Evolutionary conservation across 2,888 invertebrate species (phyloP), one percentile per base, ranked within the genome.

Genomic region (Drosophila testacea): DNA sequence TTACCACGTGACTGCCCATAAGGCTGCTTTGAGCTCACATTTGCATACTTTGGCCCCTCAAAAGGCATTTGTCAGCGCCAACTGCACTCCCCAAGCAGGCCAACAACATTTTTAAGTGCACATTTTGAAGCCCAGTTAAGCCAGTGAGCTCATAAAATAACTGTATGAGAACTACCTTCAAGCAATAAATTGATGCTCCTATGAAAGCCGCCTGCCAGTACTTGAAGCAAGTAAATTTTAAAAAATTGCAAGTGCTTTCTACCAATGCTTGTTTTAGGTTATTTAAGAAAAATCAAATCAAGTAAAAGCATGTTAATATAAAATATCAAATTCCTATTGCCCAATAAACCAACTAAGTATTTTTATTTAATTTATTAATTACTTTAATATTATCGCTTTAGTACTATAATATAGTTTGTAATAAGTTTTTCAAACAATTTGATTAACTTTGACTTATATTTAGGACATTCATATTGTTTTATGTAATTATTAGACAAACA

Each of bases 1-100:
- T 83, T 83, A 83, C 83, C 83, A 83, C 77, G 67, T 79, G 83
- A 75, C 81, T 78, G 76, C 65, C 79, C 80, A 61, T 42, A 73
- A 70, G 69, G 75, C 72, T 36, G 80, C 75, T 70, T 83, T 50
- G 71, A 70, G 71, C 66, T 44, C 63, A 66, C 79, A 87, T 83
- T 83, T 83, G 88, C 85, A 87, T 87, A 83, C 71, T 68, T 67
- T 36, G 66, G 27, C 55, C 59, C 70, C 76, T 57, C 39, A 59
- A 61, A 68, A 68, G 83, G 77, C 82, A 64, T 81, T 77, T 70
- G 65, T 77, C 78, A 73, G 73, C 68, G 52, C 69, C 34, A 10
- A 44, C 55, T 76, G 76, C 77, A 77, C 47, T 77, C 70, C 41
- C 50, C 62, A 55, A 66, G 71, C 66, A 54, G 62, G 52, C 72